phyloP scores from a whole-genome alignment of 2,888 invertebrate genomes.

The Ptychoptera albimana region DNA sequence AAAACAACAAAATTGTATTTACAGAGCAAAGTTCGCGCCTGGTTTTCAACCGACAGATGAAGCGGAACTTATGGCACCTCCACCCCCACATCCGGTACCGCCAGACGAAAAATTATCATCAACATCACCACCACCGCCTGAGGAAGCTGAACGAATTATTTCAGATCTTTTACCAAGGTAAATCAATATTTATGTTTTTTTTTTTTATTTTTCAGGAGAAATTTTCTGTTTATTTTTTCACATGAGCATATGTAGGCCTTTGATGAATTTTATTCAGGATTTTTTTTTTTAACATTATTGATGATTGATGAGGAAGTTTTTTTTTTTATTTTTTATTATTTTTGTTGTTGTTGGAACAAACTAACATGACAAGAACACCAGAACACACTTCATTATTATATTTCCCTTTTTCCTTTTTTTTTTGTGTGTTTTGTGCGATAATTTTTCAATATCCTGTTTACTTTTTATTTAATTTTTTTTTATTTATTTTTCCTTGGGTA shows the following conservation, averaged over 20 bases:
- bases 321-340: too few species aligned
- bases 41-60: constrained; percentile 48
- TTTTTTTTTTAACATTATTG: neutral
- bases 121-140: constrained; percentile 48
- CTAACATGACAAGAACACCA: too few species aligned
- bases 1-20: constrained; percentile 13
- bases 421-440: too few species aligned
- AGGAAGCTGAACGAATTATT: constrained; percentile 60
- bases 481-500: too few species aligned
- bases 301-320: too few species aligned
- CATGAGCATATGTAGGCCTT: neutral
- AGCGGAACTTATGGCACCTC: constrained; percentile 8
- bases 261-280: neutral
- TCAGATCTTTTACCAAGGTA: constrained; percentile 60
- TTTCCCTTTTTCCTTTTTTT: too few species aligned
- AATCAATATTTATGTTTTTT: constrained; percentile 18
- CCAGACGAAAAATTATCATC: constrained; percentile 9
- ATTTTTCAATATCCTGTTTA: too few species aligned
- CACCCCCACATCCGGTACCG: constrained; percentile 9
- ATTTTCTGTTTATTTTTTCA: constrained; percentile 6
- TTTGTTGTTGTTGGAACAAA: too few species aligned
- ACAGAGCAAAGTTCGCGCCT: constrained; percentile 53
- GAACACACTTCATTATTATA: too few species aligned
- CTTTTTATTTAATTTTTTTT: too few species aligned
- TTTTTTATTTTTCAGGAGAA: constrained; percentile 5